Evolutionary conservation across 2,888 invertebrate species (phyloP).

Genomic region (Agrilus mali): DNA sequence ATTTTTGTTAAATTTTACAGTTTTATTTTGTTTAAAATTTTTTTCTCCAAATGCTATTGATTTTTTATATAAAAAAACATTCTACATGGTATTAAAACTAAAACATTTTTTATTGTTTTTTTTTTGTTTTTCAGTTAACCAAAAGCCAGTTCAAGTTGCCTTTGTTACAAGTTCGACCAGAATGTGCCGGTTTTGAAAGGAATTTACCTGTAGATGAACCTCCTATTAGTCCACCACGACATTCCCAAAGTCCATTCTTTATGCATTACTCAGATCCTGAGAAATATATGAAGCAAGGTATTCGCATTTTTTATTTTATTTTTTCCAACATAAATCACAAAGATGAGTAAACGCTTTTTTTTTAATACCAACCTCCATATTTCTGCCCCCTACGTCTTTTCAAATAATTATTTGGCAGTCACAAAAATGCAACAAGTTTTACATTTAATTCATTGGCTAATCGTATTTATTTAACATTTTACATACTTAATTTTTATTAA

Average conservation of each 20-base stretch:
- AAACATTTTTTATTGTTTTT: not conserved
- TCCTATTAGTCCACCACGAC: slow-evolving; percentile 43
- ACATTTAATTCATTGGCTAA: no score
- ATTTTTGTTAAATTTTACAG: not conserved
- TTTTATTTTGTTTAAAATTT: no score
- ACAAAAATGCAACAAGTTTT: no score
- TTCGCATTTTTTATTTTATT: slow-evolving; percentile 13
- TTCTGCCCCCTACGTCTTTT: no score
- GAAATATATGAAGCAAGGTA: slow-evolving; percentile 53
- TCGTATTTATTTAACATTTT: no score
- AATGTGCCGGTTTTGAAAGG: slow-evolving; percentile 51
- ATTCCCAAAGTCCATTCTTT: slow-evolving; percentile 51
- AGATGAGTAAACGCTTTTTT: no score
- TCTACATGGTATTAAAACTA: not conserved
- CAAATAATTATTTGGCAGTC: no score
- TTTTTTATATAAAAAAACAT: no score
- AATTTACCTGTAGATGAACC: slow-evolving; percentile 48
- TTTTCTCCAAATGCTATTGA: no score
- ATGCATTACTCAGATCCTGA: slow-evolving; percentile 49
- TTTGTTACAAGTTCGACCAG: slow-evolving; percentile 51
- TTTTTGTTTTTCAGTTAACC: slow-evolving; percentile 41
- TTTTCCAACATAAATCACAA: no score
- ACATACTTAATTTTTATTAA: no score
- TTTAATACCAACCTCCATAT: no score
- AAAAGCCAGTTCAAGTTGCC: slow-evolving; percentile 59